phyloP scores from a whole-genome alignment of 1,140 invertebrate species.

The Drosophila prosaltans region DNA sequence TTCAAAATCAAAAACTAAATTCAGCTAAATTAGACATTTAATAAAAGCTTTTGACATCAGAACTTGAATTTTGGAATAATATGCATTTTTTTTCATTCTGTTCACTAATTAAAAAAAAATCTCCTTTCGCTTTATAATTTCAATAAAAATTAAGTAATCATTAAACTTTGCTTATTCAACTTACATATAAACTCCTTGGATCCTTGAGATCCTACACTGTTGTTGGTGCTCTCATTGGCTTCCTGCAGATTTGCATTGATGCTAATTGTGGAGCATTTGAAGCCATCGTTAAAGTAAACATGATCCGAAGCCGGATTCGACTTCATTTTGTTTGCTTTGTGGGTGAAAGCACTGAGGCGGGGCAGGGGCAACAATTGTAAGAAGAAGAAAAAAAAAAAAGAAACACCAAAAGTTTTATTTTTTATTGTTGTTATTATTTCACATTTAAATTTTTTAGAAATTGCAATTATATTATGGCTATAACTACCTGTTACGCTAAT shows the following conservation, averaged over 20 bases:
- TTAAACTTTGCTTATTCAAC: slow-evolving; percentile 21
- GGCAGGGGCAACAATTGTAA: slow-evolving; percentile 12
- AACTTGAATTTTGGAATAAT: too few species aligned
- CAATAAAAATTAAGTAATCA: too few species aligned
- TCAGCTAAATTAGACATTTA: too few species aligned
- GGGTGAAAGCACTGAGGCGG: neutral
- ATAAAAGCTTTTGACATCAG: too few species aligned
- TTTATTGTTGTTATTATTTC: neutral
- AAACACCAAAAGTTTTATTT: neutral
- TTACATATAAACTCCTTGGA: slow-evolving; percentile 79
- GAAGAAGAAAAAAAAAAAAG: slow-evolving; percentile 7
- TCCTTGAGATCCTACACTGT: slow-evolving; percentile 54
- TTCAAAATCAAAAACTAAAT: too few species aligned
- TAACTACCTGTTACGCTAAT: slow-evolving; percentile 7
- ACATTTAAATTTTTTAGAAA: neutral
- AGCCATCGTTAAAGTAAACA: slow-evolving; percentile 77
- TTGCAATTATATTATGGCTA: neutral
- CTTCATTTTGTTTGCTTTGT: slow-evolving; percentile 56
- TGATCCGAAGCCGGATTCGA: slow-evolving; percentile 73
- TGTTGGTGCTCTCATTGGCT: slow-evolving; percentile 38
- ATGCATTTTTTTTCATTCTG: too few species aligned
- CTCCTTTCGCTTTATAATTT: too few species aligned
- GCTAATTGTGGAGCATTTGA: slow-evolving; percentile 77
- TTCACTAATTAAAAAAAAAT: too few species aligned
- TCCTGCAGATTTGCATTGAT: slow-evolving; percentile 64